A percentile compares a stretch with the other conserved stretches of the same genome.
Evolutionary conservation across 2,797 vertebrate genomes (phyloP).

Genomic region (Karalla daura): DNA sequence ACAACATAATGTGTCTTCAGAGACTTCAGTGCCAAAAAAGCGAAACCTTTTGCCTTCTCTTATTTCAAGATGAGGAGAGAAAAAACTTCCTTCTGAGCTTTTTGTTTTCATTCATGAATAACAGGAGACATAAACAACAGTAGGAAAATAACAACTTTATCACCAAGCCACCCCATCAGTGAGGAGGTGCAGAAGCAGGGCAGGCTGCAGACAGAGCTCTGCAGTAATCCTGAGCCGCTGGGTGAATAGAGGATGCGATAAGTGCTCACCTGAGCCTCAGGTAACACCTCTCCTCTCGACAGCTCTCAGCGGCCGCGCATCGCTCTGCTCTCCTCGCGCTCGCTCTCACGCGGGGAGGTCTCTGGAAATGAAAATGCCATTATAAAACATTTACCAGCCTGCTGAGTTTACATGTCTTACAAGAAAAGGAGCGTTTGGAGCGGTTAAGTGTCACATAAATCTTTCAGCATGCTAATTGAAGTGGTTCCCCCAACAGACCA

Average conservation of each 20-base stretch:
- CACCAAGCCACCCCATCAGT: no score
- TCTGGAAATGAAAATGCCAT: slow-evolving; percentile 65
- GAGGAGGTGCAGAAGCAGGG: no score
- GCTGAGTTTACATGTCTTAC: slow-evolving; percentile 72
- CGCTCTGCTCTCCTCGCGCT: neutral
- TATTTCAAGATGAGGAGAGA: neutral
- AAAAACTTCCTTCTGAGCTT: neutral
- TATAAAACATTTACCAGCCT: slow-evolving; percentile 74
- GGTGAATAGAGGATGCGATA: slow-evolving; percentile 28
- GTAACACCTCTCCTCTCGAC: slow-evolving; percentile 26
- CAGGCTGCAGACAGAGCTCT: neutral
- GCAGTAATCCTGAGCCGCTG: neutral
- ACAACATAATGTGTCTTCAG: neutral
- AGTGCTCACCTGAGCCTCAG: slow-evolving; percentile 41
- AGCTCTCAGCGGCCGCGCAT: slow-evolving; percentile 19
- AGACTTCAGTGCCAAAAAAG: neutral
- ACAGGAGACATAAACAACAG: no score
- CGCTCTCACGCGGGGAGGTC: slow-evolving; percentile 35
- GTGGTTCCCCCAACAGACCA: slow-evolving; percentile 63
- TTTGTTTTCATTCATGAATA: no score
- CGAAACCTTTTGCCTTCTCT: slow-evolving; percentile 7
- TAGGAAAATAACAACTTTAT: neutral
- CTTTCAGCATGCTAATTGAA: slow-evolving; percentile 73
- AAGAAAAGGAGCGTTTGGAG: slow-evolving; percentile 67
- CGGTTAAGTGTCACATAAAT: slow-evolving; percentile 74